Percentiles rank a stretch among this genome's conserved stretches.
Conservation (phyloP, 2,797 vertebrate genomes). For the Typhlichthys subterraneus region DNA sequence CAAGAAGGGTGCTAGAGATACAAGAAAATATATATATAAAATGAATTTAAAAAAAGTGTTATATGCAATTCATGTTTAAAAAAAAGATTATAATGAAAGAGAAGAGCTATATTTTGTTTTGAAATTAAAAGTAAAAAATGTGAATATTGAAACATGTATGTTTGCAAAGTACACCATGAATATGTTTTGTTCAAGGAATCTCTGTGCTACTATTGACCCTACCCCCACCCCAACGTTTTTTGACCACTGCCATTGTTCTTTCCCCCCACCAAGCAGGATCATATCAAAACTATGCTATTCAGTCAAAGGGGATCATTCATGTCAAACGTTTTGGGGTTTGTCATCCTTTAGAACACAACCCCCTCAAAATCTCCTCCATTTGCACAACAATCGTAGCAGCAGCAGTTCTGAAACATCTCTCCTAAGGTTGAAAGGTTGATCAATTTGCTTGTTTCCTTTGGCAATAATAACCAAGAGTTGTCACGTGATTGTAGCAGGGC, state of each 20-base stretch:
- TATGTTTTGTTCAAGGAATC: conserved; percentile 77
- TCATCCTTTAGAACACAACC: conserved; percentile 29
- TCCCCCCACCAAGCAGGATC: conserved; percentile 39
- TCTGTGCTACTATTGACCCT: conserved; percentile 79
- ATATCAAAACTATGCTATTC: conserved; percentile 40
- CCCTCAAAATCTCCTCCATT: conserved; percentile 50
- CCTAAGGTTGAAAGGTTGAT: conserved; percentile 54
- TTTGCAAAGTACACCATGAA: conserved; percentile 79
- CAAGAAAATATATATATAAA: conserved; percentile 79
- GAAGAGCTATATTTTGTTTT: conserved; percentile 87
- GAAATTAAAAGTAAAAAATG: conserved; percentile 74
- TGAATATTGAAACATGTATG: conserved; percentile 80
- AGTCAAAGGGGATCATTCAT: conserved; percentile 19
- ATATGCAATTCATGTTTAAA: conserved; percentile 85
- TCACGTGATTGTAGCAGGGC: conserved; percentile 76
- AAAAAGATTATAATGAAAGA: conserved; percentile 83
- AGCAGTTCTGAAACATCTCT: conserved; percentile 52
- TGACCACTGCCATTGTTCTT: conserved; percentile 45
- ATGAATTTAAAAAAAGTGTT: conserved; percentile 76
- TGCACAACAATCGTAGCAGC: conserved; percentile 72
- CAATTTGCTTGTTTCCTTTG: conserved; percentile 66
- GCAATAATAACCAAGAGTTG: conserved; percentile 77
- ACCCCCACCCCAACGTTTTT: conserved; percentile 61
- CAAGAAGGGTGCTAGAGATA: conserved; percentile 81
- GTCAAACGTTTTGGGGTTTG: conserved; percentile 37